A percentile compares a stretch with the other conserved stretches of the same genome.
Evolutionary conservation across 2,797 vertebrate species (phyloP).

Genomic region (Pelodytes ibericus): DNA sequence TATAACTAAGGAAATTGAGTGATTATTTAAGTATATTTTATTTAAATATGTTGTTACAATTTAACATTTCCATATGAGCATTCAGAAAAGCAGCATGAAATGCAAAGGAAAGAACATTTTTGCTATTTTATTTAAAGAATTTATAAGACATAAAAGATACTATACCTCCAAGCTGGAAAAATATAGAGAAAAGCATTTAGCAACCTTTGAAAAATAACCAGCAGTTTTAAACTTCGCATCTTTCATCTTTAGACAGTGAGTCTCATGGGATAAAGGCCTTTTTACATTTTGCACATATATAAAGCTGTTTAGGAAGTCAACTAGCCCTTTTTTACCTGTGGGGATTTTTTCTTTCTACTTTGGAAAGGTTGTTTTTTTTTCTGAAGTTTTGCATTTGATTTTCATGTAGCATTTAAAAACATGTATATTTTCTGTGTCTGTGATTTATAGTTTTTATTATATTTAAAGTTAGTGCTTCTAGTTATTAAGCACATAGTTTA

Average conservation of each 20-base stretch:
- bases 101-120: conserved; percentile 29
- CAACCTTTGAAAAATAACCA: conserved; percentile 50
- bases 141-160: conserved; percentile 26
- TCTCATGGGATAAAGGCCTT: conserved; percentile 38
- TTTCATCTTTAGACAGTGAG: conserved; percentile 45
- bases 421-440: not conserved
- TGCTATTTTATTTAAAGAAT: conserved; percentile 41
- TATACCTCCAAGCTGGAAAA: conserved; percentile 45
- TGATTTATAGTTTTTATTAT: not conserved
- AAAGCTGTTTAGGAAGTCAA: conserved; percentile 41
- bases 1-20: too few species aligned
- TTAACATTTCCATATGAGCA: conserved; percentile 24
- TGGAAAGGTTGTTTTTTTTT: conserved; percentile 5
- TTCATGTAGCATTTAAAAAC: not conserved
- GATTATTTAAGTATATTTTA: too few species aligned
- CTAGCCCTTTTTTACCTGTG: conserved; percentile 26
- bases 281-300: conserved; percentile 38
- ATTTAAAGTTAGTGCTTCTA: not conserved
- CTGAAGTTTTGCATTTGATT: conserved; percentile 8
- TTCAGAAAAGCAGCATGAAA: conserved; percentile 42
- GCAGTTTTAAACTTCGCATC: conserved; percentile 32
- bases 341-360: conserved; percentile 23
- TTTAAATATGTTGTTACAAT: not conserved
- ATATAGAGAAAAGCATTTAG: conserved; percentile 45
- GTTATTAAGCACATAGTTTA: not conserved